Percentiles rank a stretch among this genome's conserved stretches.
These are phyloP conservation scores for Indri indri DNA, from an alignment of 2,113 vertebrate genomes.

Conservation along the genomic window DNA sequence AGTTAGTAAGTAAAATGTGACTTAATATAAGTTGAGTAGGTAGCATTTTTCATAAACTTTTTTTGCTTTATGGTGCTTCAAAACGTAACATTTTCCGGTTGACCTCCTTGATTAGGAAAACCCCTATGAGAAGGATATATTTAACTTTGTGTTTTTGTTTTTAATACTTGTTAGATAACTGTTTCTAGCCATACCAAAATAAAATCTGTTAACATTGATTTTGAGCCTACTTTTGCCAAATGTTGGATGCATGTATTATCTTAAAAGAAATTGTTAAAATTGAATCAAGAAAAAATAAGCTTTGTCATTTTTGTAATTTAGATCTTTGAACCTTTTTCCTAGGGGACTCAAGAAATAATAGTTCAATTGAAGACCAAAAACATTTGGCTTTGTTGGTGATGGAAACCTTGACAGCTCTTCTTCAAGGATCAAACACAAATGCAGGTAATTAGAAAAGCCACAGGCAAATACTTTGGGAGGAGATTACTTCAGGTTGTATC, in stretches of 20 bases:
- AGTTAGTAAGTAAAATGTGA: not conserved
- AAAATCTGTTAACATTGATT: not conserved
- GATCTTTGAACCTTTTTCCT: constrained; percentile 56
- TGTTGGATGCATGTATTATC: not conserved
- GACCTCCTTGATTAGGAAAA: not conserved
- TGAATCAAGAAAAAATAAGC: not conserved
- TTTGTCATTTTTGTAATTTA: not conserved
- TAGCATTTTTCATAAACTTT: not conserved
- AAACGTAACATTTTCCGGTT: not conserved
- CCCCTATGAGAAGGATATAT: not conserved
- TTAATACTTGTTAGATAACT: not conserved
- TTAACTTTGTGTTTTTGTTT: constrained; percentile 44
- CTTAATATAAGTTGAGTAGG: not conserved
- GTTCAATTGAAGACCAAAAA: constrained; percentile 95
- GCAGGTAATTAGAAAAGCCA: constrained; percentile 85
- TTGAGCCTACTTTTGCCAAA: not conserved
- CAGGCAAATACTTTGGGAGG: not conserved
- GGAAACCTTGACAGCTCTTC: constrained; percentile 95
- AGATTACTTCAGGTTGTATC: not conserved
- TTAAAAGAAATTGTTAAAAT: not conserved
- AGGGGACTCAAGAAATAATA: constrained; percentile 93
- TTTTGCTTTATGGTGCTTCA: not conserved
- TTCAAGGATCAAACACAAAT: constrained; percentile 97
- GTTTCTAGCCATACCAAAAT: not conserved
- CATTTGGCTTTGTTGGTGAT: constrained; percentile 97